A percentile compares a stretch with the other conserved stretches of the same genome.
Conservation (phyloP, 2,888 invertebrate species). For the Uloborus plumipes region DNA sequence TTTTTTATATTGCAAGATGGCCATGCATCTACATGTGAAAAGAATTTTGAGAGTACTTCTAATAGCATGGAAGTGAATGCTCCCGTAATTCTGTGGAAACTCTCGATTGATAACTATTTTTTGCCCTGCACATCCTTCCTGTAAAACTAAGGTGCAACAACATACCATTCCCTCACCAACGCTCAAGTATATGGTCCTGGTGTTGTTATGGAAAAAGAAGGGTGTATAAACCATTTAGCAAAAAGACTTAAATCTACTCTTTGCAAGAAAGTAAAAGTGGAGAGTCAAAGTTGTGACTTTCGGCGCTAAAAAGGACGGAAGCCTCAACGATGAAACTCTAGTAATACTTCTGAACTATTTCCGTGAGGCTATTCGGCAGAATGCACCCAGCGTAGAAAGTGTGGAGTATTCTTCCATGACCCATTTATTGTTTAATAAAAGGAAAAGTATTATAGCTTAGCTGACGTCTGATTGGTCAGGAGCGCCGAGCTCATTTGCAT, state of each 20-base stretch:
- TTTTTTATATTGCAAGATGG: background rate
- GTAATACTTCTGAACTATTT: too few relatives aligned
- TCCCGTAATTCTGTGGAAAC: background rate
- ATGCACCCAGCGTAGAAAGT: too few relatives aligned
- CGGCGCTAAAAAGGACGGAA: background rate
- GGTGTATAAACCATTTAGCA: slow-evolving; percentile 7
- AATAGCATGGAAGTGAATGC: background rate
- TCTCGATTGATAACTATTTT: too few relatives aligned
- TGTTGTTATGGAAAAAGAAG: background rate
- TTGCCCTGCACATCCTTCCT: too few relatives aligned
- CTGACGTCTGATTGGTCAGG: too few relatives aligned
- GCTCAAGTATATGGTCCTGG: background rate
- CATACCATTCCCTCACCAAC: background rate
- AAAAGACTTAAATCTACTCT: background rate
- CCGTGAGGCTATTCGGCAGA: too few relatives aligned
- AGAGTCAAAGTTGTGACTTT: background rate
- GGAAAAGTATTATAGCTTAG: too few relatives aligned
- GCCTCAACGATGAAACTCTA: too few relatives aligned
- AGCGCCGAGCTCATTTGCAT: too few relatives aligned
- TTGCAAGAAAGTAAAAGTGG: background rate
- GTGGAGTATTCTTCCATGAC: too few relatives aligned
- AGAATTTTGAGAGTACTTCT: background rate
- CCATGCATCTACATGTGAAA: background rate
- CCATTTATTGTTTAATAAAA: too few relatives aligned
- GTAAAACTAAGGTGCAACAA: background rate